Base-by-base conservation (phyloP, 2,113 vertebrate genomes). In the Thomomys bottae region DNA sequence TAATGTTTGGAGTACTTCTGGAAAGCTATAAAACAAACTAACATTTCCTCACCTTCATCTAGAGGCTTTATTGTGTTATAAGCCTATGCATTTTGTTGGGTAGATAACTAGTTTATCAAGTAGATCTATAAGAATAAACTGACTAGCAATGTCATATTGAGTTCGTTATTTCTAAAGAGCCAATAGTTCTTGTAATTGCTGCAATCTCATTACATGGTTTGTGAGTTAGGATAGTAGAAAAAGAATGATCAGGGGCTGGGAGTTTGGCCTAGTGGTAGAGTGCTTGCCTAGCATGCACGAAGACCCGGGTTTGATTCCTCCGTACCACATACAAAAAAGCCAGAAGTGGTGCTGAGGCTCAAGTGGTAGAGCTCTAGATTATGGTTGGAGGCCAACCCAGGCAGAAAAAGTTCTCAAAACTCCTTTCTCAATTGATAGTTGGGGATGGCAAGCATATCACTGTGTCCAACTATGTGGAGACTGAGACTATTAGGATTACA, bases 61-160 rank as follows among this genome's bases (percentile, higher is more conserved):
- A 38, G 66, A 20, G 42, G 14, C 42, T 82, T 86, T 83, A 78
- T 87, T 54, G 3, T 72, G 38, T 40, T 26, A 14, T 86, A 30
- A 75, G 5, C 28, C 20, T 40, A 21, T 90, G 63, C 15, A 36
- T 86, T 92, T 94, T 87, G 63, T 64, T 87, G 23, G 24, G 59
- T 84, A 49, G 30, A 6, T 87, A 67, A n/a, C 24, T 91, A 88
- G 23, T 93, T 84, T 78, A 30, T 67, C 38, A 92, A 77, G 38
- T 59, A 83, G 57, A 82, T 64, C 12, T 12, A 17, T 30, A 83
- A 78, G 42, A 78, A 78, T 83, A 67, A 67, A 78, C 38, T 70
- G 30, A 80, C 15, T 71, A 86, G 57, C 81, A 77, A 64, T 49
- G 20, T 61, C 61, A 76, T n/a, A 15, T 66, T 87, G 63, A 83